These are phyloP conservation scores for Papilio gigon DNA, from an alignment of 2,888 invertebrate genomes.

Conservation along the genomic window DNA sequence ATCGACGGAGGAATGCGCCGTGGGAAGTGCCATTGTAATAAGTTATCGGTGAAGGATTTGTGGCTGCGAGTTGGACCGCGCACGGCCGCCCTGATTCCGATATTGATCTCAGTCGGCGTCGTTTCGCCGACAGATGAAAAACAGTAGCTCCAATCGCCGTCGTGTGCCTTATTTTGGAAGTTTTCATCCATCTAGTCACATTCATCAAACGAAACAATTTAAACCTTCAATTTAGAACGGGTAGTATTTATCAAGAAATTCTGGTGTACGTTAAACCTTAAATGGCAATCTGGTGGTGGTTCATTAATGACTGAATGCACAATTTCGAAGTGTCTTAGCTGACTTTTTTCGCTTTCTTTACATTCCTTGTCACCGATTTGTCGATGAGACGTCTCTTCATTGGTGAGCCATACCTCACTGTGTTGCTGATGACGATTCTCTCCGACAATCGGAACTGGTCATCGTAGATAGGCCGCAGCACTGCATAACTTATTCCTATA, in stretches of 20 bases:
- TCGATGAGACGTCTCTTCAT: constrained; percentile 62
- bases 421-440: constrained; percentile 63
- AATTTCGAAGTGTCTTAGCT: constrained; percentile 33
- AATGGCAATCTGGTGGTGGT: no score
- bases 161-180: constrained; percentile 47
- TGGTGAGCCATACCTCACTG: constrained; percentile 55
- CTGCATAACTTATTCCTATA: constrained; percentile 67
- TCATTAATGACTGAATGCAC: no score
- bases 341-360: constrained; percentile 62
- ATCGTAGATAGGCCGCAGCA: constrained; percentile 66
- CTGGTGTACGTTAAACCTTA: neutral
- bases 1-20: constrained; percentile 57
- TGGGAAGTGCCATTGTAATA: constrained; percentile 65
- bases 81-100: constrained; percentile 72
- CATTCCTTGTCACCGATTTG: constrained; percentile 54
- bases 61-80: constrained; percentile 61
- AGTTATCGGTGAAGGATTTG: constrained; percentile 71
- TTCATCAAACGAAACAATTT: constrained; percentile 69
- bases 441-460: constrained; percentile 70
- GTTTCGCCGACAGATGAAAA: constrained; percentile 59
- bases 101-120: constrained; percentile 67
- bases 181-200: constrained; percentile 59
- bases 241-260: constrained; percentile 68
- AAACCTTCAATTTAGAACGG: constrained; percentile 77
- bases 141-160: constrained; percentile 48